These are phyloP conservation scores for Griposia aprilina DNA, from an alignment of 2,888 invertebrate genomes.

Conservation along the genomic window DNA sequence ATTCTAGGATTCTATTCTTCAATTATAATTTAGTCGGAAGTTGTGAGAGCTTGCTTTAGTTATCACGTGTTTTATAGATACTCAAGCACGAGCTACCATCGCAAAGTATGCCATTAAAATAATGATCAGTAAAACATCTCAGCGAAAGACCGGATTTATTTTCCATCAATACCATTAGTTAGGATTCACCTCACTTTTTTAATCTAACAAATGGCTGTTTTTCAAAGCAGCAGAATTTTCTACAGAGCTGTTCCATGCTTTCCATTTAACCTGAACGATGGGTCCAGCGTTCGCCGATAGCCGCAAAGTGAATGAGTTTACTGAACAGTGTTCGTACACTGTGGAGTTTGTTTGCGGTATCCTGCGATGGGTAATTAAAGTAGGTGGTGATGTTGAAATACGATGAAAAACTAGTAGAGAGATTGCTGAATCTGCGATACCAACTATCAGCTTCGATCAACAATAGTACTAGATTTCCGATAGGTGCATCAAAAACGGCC, in stretches of 20 bases:
- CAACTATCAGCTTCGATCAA: too few species aligned
- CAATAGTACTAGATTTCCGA: too few species aligned
- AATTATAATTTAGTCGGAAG: too few species aligned
- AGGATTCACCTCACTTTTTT: slow-evolving; percentile 48
- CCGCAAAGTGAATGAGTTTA: slow-evolving; percentile 64
- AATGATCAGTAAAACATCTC: slow-evolving; percentile 9
- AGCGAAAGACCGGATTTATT: slow-evolving; percentile 17
- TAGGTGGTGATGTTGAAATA: background rate
- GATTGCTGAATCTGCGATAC: too few species aligned
- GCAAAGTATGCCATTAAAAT: slow-evolving; percentile 9
- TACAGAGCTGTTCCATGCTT: slow-evolving; percentile 43
- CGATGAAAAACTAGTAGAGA: background rate
- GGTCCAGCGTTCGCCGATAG: slow-evolving; percentile 55
- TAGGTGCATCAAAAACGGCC: too few species aligned
- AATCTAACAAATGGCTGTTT: slow-evolving; percentile 66
- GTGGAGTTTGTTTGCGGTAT: slow-evolving; percentile 16
- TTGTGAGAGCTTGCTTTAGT: too few species aligned
- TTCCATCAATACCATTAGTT: slow-evolving; percentile 30
- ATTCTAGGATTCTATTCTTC: too few species aligned
- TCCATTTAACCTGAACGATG: slow-evolving; percentile 58
- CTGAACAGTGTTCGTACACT: slow-evolving; percentile 25
- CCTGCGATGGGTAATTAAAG: slow-evolving; percentile 31
- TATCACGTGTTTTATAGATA: too few species aligned
- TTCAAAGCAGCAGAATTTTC: slow-evolving; percentile 39
- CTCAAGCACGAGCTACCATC: too few species aligned